phyloP scores from a whole-genome alignment of 1,140 invertebrate genomes.

The Caenorhabditis briggsae region DNA sequence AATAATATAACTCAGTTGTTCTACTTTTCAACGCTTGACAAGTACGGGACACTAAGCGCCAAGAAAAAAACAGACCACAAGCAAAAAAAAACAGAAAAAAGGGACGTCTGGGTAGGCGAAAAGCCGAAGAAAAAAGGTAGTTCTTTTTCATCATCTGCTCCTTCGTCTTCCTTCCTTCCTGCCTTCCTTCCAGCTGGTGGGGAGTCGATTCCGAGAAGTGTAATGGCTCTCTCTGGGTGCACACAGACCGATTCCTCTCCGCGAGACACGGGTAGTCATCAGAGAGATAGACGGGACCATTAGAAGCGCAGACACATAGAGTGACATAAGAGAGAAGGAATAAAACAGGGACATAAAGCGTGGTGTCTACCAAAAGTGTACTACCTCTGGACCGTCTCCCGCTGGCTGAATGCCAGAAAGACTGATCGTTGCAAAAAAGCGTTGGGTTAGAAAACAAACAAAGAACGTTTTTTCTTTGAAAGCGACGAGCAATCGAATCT shows the following conservation, averaged over 20 bases:
- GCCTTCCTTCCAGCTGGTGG: neutral
- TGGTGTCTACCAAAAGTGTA: constrained; percentile 12
- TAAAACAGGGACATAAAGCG: no score
- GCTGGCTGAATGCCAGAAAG: constrained; percentile 24
- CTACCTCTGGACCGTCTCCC: neutral
- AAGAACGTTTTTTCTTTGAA: neutral
- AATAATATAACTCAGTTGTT: no score
- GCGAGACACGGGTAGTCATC: constrained; percentile 12
- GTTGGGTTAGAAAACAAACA: constrained; percentile 22
- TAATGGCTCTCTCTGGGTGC: constrained; percentile 23
- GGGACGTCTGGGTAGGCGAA: constrained; percentile 6
- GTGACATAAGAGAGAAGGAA: constrained; percentile 12
- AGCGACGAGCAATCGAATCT: neutral
- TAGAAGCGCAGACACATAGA: neutral
- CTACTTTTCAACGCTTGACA: no score
- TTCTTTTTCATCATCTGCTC: constrained; percentile 17
- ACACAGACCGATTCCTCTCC: neutral
- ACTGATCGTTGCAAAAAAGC: constrained; percentile 21
- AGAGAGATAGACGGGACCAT: constrained; percentile 25
- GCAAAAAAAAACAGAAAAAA: neutral
- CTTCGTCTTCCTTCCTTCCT: constrained; percentile 25
- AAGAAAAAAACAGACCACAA: constrained; percentile 1
- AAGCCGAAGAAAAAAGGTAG: neutral
- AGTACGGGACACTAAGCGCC: neutral
- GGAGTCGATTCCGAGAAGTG: constrained; percentile 24